These are phyloP conservation scores for Timandra comae DNA, from an alignment of 2,888 invertebrate genomes.

Conservation along the genomic window DNA sequence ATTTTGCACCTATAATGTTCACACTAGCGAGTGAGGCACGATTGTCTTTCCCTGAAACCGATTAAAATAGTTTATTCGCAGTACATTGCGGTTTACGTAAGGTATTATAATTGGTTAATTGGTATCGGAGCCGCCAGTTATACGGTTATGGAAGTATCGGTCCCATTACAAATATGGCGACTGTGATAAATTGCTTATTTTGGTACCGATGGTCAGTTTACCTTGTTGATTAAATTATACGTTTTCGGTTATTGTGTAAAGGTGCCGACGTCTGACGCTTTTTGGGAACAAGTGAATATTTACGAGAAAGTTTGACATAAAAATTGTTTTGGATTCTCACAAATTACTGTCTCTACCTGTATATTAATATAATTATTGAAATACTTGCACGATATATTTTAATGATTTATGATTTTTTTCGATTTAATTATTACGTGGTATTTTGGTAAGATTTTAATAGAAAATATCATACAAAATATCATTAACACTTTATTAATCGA, in stretches of 20 bases:
- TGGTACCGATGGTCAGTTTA: conserved; percentile 15
- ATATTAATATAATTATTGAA: too few relatives aligned
- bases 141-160: conserved; percentile 20
- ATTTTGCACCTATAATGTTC: conserved; percentile 44
- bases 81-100: conserved; percentile 24
- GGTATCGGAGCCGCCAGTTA: conserved; percentile 27
- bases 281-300: too few relatives aligned
- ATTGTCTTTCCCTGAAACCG: conserved; percentile 30
- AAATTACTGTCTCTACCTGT: too few relatives aligned
- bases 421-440: too few relatives aligned
- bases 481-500: too few relatives aligned
- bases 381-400: too few relatives aligned
- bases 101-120: conserved; percentile 42
- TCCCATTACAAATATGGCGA: conserved; percentile 29
- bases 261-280: neutral
- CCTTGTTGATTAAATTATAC: conserved; percentile 22
- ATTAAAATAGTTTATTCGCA: conserved; percentile 27
- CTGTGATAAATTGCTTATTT: conserved; percentile 28
- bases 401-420: too few relatives aligned
- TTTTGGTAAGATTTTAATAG: too few relatives aligned
- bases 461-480: too few relatives aligned
- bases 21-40: conserved; percentile 35
- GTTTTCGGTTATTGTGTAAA: conserved; percentile 6
- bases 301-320: too few relatives aligned
- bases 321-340: too few relatives aligned